phyloP scores from a whole-genome alignment of 2,888 invertebrate genomes.

The Thymelicus sylvestris region DNA sequence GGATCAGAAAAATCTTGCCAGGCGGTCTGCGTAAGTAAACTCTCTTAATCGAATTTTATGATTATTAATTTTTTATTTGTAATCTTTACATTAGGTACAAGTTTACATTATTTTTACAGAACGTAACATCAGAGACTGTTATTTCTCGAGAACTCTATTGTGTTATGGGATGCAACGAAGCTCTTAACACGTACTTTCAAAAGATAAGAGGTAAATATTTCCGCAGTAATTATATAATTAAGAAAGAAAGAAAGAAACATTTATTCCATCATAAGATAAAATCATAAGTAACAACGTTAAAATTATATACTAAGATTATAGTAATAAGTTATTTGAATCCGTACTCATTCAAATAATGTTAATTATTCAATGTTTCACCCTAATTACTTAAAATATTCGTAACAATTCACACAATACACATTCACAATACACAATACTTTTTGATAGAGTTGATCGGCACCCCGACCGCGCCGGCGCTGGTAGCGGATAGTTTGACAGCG shows the following conservation, averaged over 20 bases:
- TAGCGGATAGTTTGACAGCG: conserved; percentile 90
- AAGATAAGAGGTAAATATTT: conserved; percentile 86
- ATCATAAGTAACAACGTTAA: too few species aligned
- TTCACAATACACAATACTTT: too few species aligned
- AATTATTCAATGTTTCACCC: not conserved
- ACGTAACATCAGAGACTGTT: conserved; percentile 87
- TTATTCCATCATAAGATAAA: too few species aligned
- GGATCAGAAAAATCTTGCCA: conserved; percentile 91
- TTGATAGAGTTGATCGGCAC: conserved; percentile 86
- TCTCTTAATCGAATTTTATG: not conserved
- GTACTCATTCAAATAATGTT: too few species aligned
- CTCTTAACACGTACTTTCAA: conserved; percentile 90
- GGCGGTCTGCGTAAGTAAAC: conserved; percentile 91
- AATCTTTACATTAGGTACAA: conserved; percentile 6
- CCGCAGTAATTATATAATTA: not conserved
- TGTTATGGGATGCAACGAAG: conserved; percentile 93
- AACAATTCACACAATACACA: too few species aligned
- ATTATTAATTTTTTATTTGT: conserved; percentile 4
- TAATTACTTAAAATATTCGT: too few species aligned
- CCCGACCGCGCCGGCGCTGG: conserved; percentile 90
- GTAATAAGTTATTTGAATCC: too few species aligned
- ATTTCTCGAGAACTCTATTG: conserved; percentile 90
- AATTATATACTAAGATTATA: too few species aligned
- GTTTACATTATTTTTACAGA: conserved; percentile 75
- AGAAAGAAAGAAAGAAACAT: too few species aligned